Base-by-base conservation (phyloP, 1,140 invertebrate genomes). In the Aplysia californica region DNA sequence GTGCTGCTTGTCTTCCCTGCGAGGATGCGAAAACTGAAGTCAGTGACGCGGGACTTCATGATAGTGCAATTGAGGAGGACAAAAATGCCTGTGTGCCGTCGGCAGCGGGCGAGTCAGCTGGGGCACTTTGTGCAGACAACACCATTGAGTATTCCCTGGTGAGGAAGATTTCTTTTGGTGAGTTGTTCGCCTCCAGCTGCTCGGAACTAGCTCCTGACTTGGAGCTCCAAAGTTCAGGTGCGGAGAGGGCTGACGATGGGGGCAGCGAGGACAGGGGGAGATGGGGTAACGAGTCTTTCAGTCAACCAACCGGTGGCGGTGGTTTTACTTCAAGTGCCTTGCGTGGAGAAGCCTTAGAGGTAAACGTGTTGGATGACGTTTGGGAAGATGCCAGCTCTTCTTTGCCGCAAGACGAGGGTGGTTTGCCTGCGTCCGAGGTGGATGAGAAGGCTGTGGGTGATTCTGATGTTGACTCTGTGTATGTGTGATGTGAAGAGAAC, bases 381-480 rank as follows among this genome's bases (percentile, higher is more conserved):
- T 70, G 68, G 68, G 68, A 70, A 35, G 68, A 70, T 56, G 68
- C 68, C 44, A 70, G 68, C 50, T 33, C 68, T 31, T 10, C 21
- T 21, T 55, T 70, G 33, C 38, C 68, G 0, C 26, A 41, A 55
- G 50, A 70, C n/a, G n/a, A n/a, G n/a, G n/a, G n/a, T n/a, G n/a
- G n/a, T n/a, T n/a, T n/a, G n/a, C n/a, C n/a, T n/a, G n/a, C n/a
- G n/a, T n/a, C n/a, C n/a, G n/a, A n/a, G n/a, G n/a, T n/a, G n/a
- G n/a, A n/a, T n/a, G n/a, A n/a, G n/a, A n/a, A n/a, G n/a, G n/a
- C n/a, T n/a, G n/a, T n/a, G 5, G 50, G 21, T 59, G 58, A 15
- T 59, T 10, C 21, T 10, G 58, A 59, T 15, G n/a, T n/a, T 50
- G 44, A n/a, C 10, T 50, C 44, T 50, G 44, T 50, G n/a, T 50